Base-by-base conservation (phyloP, 92 coral and sea anemone genomes). In the Paragorgia papillata region DNA sequence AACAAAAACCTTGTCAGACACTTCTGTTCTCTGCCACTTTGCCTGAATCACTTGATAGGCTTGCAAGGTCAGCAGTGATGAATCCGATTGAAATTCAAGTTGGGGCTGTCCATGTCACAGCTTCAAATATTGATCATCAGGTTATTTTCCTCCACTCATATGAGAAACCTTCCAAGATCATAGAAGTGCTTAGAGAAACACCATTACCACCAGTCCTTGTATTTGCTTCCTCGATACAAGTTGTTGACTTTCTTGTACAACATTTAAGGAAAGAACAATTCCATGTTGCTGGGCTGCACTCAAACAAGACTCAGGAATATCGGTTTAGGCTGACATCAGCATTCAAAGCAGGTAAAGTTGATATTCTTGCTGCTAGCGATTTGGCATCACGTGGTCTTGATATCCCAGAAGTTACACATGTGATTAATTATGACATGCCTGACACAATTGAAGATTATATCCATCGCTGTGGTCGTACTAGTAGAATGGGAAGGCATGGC, bases 381-480 rank as follows among this genome's bases (percentile, higher is more conserved):
- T 74, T 90, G 54, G 98, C 92, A 7, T 94, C 98, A 19, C 83
- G 98, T 55, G 98, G 98, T 13, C 92, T 94, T 22, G 98, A 94
- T 77, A 90, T 94, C 40, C 98, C 98, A 34, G 98, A 94, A 60
- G 98, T 94, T 30, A 82, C 87, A n/a, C 97, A 94, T 50, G 79
- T 94, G 8, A 81, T 94, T 14, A 94, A 90, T 82, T 94, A 94
- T 73, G 98, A 94, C 68, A 74, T 94, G 28, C 98, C 98, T 49
- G 90, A 87, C 32, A 85, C 74, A 44, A 90, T 94, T 75, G 98
- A 94, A 73, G 90, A 87, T 69, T 94, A 94, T 76, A 84, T 94
- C 32, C 98, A 94, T 57, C 91, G 97, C 28, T 94, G 98, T 74
- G 98, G 98, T 50, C 88, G 98, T 48, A 94, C 98, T 18, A 97